Conservation (phyloP, 2,113 vertebrate species). For the Tupaia chinensis region DNA sequence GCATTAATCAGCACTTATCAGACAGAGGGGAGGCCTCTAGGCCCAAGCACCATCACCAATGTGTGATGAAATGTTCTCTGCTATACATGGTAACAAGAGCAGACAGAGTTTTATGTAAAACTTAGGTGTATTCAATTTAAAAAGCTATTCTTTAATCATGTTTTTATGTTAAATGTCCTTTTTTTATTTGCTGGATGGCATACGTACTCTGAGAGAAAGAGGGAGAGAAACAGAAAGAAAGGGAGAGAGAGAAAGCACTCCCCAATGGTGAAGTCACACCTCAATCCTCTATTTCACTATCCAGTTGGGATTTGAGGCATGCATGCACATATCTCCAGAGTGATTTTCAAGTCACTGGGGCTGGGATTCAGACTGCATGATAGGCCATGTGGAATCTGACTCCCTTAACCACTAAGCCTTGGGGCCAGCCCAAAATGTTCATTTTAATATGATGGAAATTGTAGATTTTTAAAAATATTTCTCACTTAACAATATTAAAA, state of each 20-base stretch:
- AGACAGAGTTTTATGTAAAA: not conserved
- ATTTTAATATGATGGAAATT: not conserved
- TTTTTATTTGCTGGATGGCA: no score
- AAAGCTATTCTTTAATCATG: not conserved
- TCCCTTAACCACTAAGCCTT: no score
- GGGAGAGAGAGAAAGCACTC: no score
- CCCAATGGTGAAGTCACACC: no score
- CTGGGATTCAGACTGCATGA: no score
- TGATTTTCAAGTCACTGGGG: no score
- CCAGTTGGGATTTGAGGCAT: no score
- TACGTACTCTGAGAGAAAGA: no score
- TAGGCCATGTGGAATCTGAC: no score
- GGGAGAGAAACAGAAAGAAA: no score
- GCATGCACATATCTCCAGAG: no score
- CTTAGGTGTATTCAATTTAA: not conserved
- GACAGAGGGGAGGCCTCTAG: not conserved
- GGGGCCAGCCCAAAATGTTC: not conserved
- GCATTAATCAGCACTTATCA: not conserved
- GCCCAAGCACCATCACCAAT: fast-evolving
- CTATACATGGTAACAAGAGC: not conserved
- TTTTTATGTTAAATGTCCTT: not conserved
- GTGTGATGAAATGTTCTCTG: not conserved
- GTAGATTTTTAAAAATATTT: not conserved
- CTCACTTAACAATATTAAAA: constrained; percentile 37
- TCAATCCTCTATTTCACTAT: no score